Evolutionary conservation across 2,113 vertebrate genomes (phyloP).

Genomic region (Echinops telfairi): DNA sequence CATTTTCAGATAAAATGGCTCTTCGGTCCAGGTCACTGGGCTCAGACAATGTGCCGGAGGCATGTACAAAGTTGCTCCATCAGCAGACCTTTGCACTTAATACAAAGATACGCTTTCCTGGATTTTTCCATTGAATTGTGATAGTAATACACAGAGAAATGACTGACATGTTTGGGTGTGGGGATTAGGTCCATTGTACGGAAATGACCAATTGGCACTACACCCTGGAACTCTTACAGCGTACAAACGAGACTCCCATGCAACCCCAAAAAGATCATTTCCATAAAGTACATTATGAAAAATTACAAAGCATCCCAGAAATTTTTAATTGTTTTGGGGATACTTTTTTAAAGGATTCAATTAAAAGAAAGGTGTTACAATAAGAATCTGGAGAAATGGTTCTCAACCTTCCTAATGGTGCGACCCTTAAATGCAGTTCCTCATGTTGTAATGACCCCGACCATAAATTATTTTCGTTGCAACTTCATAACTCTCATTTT

Average conservation of each 20-base stretch:
- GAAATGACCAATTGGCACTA: constrained; percentile 60
- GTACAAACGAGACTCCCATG: background rate
- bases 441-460: too few species aligned
- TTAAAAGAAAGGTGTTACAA: background rate
- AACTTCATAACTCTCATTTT: too few species aligned
- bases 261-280: background rate
- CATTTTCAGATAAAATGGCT: constrained; percentile 80
- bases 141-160: constrained; percentile 71
- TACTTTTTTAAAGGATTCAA: background rate
- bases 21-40: constrained; percentile 82
- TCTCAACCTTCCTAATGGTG: too few species aligned
- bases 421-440: too few species aligned
- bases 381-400: background rate
- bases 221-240: background rate
- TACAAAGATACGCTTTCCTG: constrained; percentile 82
- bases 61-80: constrained; percentile 66
- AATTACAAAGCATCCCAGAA: too few species aligned
- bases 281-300: background rate
- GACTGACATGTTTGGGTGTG: constrained; percentile 83
- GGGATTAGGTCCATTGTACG: constrained; percentile 76
- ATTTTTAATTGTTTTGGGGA: background rate
- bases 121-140: constrained; percentile 74
- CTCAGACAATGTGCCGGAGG: constrained; percentile 76
- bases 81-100: constrained; percentile 77
- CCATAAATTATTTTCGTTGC: too few species aligned